These are phyloP conservation scores for Acleris sparsana DNA, from an alignment of 2,888 invertebrate genomes.

Conservation along the genomic window DNA sequence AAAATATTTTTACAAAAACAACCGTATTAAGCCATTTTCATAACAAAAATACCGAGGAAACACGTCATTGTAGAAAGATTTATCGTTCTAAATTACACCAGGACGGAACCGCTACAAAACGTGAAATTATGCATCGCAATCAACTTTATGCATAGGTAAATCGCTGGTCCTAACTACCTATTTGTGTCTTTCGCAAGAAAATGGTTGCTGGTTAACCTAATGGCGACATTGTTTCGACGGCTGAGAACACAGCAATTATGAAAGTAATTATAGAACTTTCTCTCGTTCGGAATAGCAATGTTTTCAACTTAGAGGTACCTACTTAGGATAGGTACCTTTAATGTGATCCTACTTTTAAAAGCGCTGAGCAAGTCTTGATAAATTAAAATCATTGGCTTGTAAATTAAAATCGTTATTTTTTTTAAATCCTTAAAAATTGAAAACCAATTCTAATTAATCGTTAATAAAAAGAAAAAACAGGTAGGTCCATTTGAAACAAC, in stretches of 20 bases:
- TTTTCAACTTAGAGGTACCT: constrained; percentile 1
- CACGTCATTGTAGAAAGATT: constrained; percentile 19
- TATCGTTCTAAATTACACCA: constrained; percentile 48
- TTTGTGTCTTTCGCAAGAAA: constrained; percentile 57
- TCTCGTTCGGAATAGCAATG: constrained; percentile 7
- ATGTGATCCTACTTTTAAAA: neutral
- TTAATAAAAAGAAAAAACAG: no score
- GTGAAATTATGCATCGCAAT: constrained; percentile 46
- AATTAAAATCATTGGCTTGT: no score
- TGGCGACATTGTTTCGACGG: constrained; percentile 56
- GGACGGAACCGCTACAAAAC: constrained; percentile 37
- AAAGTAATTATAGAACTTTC: constrained; percentile 26
- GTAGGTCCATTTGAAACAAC: no score
- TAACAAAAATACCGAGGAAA: constrained; percentile 27
- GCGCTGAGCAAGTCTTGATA: no score
- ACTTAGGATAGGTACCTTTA: neutral
- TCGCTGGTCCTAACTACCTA: constrained; percentile 42
- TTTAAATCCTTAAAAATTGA: no score
- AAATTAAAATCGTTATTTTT: no score
- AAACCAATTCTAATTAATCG: no score
- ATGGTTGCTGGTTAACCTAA: constrained; percentile 63
- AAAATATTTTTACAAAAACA: neutral
- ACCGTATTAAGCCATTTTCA: constrained; percentile 25
- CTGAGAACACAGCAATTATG: constrained; percentile 39
- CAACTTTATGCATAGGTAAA: constrained; percentile 50